Percentiles rank a stretch among this genome's conserved stretches.
phyloP scores from a whole-genome alignment of 2,113 vertebrate genomes.

The Sylvietta virens region DNA sequence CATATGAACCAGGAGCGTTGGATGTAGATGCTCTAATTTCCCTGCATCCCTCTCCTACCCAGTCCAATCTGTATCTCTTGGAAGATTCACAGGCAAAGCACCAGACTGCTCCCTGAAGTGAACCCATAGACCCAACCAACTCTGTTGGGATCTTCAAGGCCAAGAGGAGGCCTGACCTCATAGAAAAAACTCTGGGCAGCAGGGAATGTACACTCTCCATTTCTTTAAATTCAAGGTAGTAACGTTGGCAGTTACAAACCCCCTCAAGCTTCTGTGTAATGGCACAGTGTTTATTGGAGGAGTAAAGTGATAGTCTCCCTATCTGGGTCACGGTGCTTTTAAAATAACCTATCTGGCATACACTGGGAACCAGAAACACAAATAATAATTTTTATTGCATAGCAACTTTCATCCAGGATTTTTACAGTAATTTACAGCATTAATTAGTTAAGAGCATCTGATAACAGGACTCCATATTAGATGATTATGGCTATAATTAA shows the following conservation, averaged over 20 bases:
- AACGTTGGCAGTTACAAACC: neutral
- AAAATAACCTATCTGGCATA: neutral
- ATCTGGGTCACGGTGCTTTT: neutral
- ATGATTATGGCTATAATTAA: slow-evolving; percentile 30
- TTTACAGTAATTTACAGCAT: slow-evolving; percentile 4
- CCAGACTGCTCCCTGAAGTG: neutral
- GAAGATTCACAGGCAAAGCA: neutral
- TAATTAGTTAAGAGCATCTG: slow-evolving; percentile 36
- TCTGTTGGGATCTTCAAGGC: neutral
- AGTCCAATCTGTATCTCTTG: neutral
- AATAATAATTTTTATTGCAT: neutral
- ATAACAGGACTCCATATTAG: slow-evolving; percentile 9
- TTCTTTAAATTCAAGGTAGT: neutral
- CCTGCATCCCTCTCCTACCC: neutral
- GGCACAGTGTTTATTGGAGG: neutral
- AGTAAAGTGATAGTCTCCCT: neutral
- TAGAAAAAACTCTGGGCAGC: neutral
- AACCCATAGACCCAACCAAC: neutral
- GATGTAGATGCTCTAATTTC: neutral
- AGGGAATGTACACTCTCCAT: neutral
- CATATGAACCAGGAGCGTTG: neutral
- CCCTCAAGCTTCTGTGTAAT: neutral
- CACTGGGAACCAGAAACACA: neutral
- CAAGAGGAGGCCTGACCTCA: neutral
- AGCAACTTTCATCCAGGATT: neutral